These are phyloP conservation scores for Calephelis perditalis DNA, from an alignment of 2,888 invertebrate species.

Conservation along the genomic window DNA sequence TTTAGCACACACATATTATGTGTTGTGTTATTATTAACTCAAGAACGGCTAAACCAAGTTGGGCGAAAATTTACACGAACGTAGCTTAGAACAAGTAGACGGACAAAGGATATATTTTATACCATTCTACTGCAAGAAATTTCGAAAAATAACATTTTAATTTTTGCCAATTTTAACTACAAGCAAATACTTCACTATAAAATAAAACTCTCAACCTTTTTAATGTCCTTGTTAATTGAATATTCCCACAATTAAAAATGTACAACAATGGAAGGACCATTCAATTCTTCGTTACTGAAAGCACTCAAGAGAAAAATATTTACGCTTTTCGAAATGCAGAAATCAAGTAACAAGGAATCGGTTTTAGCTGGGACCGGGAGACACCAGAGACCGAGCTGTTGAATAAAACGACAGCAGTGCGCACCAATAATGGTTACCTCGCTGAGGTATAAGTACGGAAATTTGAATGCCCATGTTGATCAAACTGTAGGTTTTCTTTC, in stretches of 20 bases:
- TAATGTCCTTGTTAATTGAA: constrained; percentile 14
- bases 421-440: constrained; percentile 63
- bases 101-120: no score
- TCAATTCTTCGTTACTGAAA: constrained; percentile 64
- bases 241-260: constrained; percentile 53
- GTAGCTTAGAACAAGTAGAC: no score
- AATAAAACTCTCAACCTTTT: neutral
- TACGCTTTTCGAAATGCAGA: constrained; percentile 76
- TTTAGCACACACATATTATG: no score
- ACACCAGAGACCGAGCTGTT: constrained; percentile 57
- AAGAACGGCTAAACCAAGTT: no score
- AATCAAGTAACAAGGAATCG: constrained; percentile 77
- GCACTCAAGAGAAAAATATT: constrained; percentile 74
- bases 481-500: neutral
- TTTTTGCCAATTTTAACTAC: neutral
- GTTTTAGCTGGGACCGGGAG: constrained; percentile 68
- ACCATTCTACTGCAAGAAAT: no score
- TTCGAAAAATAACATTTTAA: no score
- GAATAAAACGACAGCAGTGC: constrained; percentile 63
- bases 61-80: no score
- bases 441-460: constrained; percentile 50
- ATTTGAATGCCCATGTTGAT: constrained; percentile 40
- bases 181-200: no score
- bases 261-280: constrained; percentile 52
- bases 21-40: no score